phyloP scores from a whole-genome alignment of 2,797 vertebrate species.

The Oreochromis mossambicus region DNA sequence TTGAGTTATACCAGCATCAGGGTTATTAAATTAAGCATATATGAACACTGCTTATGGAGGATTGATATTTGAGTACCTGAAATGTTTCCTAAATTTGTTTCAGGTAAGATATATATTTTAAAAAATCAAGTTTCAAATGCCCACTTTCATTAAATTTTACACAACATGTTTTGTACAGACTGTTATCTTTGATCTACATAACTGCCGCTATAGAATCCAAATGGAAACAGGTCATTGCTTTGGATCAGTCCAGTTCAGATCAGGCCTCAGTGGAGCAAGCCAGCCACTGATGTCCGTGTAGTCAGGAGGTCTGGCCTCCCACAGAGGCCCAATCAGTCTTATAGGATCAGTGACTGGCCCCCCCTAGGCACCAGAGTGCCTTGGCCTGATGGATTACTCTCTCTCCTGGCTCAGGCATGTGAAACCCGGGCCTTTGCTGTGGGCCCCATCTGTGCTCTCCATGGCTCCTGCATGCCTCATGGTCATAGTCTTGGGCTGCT shows the following conservation, averaged over 20 bases:
- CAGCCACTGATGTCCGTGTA: conserved; percentile 67
- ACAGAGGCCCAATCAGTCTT: conserved; percentile 72
- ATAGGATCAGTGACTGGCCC: conserved; percentile 67
- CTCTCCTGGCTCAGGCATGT: conserved; percentile 64
- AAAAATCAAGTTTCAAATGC: background rate
- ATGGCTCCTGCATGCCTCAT: conserved; percentile 55
- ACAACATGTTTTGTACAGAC: conserved; percentile 3
- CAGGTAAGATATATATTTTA: background rate
- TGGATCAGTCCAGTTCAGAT: conserved; percentile 54
- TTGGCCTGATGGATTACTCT: conserved; percentile 75
- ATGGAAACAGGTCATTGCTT: conserved; percentile 72
- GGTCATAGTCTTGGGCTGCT: conserved; percentile 51
- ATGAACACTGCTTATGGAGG: background rate
- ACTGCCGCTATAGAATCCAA: conserved; percentile 33
- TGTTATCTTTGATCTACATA: conserved; percentile 49
- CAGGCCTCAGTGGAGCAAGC: conserved; percentile 67
- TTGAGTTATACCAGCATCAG: background rate
- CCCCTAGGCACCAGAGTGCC: conserved; percentile 56
- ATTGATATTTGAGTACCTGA: background rate
- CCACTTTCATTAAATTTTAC: background rate
- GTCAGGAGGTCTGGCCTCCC: conserved; percentile 65
- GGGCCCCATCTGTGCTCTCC: conserved; percentile 73
- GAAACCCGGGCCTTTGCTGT: conserved; percentile 47
- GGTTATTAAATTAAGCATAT: background rate
- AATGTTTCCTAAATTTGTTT: background rate